Evolutionary conservation across 1,140 invertebrate species (phyloP).

Genomic region (Temnothorax curvispinosus): DNA sequence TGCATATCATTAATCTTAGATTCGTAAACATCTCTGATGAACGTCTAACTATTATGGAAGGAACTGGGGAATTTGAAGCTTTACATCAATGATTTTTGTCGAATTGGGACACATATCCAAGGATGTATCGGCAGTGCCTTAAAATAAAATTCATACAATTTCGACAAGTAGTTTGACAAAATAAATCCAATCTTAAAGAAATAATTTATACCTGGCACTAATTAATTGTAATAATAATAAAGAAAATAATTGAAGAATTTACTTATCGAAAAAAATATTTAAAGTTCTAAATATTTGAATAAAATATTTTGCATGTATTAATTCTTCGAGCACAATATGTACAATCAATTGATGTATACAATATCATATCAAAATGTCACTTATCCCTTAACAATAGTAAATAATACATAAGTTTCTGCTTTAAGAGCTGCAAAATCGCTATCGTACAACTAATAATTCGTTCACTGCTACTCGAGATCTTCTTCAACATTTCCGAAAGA

Average conservation of each 20-base stretch:
- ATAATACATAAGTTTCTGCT: background rate
- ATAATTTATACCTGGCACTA: background rate
- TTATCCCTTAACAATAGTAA: background rate
- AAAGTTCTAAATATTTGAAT: background rate
- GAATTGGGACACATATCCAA: background rate
- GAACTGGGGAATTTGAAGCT: background rate
- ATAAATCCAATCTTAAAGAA: background rate
- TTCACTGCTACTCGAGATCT: slow-evolving; percentile 35
- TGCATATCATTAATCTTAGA: background rate
- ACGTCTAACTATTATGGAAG: background rate
- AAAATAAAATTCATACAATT: background rate
- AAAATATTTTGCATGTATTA: background rate
- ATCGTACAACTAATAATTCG: background rate
- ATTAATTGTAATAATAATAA: background rate
- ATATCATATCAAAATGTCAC: background rate
- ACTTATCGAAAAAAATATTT: background rate
- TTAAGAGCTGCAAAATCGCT: background rate
- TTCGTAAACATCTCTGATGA: background rate
- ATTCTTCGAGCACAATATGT: background rate
- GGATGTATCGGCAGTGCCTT: background rate
- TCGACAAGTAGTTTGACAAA: background rate
- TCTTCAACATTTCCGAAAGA: slow-evolving; percentile 46
- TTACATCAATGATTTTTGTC: background rate
- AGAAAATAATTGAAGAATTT: background rate
- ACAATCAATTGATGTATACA: background rate